A percentile compares a stretch with the other conserved stretches of the same genome.
phyloP scores from a whole-genome alignment of 1,140 invertebrate genomes.

The Trachymyrmex septentrionalis region DNA sequence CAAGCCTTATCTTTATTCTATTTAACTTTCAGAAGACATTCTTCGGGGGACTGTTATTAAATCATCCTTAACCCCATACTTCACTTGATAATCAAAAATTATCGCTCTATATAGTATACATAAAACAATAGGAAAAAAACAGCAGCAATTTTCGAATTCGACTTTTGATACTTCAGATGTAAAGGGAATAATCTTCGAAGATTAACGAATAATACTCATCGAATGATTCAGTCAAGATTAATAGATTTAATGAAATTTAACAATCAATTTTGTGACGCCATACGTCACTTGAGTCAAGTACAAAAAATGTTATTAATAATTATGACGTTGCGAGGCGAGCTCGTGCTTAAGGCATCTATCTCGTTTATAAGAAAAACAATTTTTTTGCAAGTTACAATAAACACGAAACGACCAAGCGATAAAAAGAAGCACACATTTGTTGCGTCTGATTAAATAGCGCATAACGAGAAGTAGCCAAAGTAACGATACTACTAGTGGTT shows the following conservation, averaged over 20 bases:
- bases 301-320: conserved; percentile 7
- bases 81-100: no score
- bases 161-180: no score
- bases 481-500: neutral
- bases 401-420: neutral
- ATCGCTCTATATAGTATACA: no score
- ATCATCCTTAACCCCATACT: no score
- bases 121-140: no score
- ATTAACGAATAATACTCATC: no score
- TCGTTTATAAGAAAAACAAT: neutral
- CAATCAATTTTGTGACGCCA: neutral
- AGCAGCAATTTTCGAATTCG: no score
- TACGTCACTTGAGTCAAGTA: neutral
- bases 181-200: no score
- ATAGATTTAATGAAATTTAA: neutral
- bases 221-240: no score
- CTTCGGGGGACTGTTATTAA: no score
- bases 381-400: neutral
- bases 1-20: neutral
- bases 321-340: neutral
- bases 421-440: conserved; percentile 26
- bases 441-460: neutral
- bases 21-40: neutral
- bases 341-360: neutral
- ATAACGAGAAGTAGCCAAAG: neutral